Base-by-base conservation (phyloP, 2,888 invertebrate genomes). In the Lamproptera curius region DNA sequence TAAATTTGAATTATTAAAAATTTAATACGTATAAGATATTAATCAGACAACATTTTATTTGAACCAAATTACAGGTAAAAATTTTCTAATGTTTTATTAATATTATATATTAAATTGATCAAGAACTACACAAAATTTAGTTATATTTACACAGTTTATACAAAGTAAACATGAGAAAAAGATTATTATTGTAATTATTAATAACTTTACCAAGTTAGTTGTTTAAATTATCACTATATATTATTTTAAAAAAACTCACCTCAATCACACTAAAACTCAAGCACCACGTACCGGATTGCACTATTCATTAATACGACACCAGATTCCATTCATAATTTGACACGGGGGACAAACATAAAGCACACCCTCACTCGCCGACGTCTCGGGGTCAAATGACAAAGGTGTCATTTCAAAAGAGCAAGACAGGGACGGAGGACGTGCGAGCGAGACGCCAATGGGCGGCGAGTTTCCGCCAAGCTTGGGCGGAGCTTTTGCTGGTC, bases 301-400 rank as follows among this genome's bases (percentile, higher is more conserved):
- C 47, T 47, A 42, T 48, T 48, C 37, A 42, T 42, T 10, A 46
- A 47, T 23, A 40, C 42, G 10, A 38, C 54, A 54, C 43, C 35
- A 13, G 33, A 34, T 16, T 42, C 28, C 42, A 43, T 47, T 42
- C 28, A 28, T 48, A 54, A 52, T 42, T 46, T 35, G 49, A 50
- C 56, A 57, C 52, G 51, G 28, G 9, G 28, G 11, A 11, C 55
- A 58, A 57, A 59, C 9, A 31, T 4, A 31, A 31, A 53, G 59
- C 65, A 81, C 86, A 79, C 82, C 85, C 81, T 82, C 74, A 53
- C 76, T 48, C 57, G 33, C 36, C 55, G 71, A 60, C 61, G 70
- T 59, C 65, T 58, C 49, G 65, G 81, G 71, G 65, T 86, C 85
- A 79, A 79, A 85, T 86, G 78, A 86, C 84, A 82, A 67, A 67